Base-by-base conservation (phyloP, 2,797 vertebrate genomes). In the Amphiprion clarkii region DNA sequence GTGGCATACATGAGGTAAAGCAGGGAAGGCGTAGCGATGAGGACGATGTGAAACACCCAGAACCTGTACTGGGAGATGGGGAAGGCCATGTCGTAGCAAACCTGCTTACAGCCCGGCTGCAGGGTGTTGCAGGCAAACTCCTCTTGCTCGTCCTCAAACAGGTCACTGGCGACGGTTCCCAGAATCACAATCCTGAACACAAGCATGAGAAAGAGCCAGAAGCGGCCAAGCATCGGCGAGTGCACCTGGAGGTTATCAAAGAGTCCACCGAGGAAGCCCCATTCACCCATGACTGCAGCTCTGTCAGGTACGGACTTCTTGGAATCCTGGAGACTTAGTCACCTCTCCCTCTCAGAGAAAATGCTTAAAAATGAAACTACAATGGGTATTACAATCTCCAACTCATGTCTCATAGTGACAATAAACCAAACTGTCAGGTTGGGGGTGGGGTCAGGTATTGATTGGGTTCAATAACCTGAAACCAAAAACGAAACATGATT, bases 61-160 rank as follows among this genome's bases (percentile, higher is more conserved):
- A 99, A 98, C 84, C 97, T 95, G 91, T 97, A 98, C 92, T 97
- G 97, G 57, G 98, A 99, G 83, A 98, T 95, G 1, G 98, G 97
- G 89, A 98, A 98, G 68, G 97, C 97, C 59, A 90, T 82, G 51
- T 97, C 96, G 17, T 98, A 97, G 89, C 97, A 99, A 16, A 96
- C 96, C 76, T 98, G 97, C 71, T 96, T 96, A 88, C 97, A 99
- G 81, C 97, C 97, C 0, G 97, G 97, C 93, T 99, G 97, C 61
- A 96, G 84, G 1, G 97, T 99, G 93, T 99, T 98, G 84, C 97
- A 99, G 82, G 90, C 89, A n/a, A 99, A 98, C 82, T 98, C 96
- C 74, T 90, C 94, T 76, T 98, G 97, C 83, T 99, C 98, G 0
- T 99, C 97, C 0, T 96, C 94, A 71, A 98, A 99, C 87, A 98